Evolutionary conservation across 1,140 invertebrate genomes (phyloP).

Genomic region (Meloidogyne hapla): DNA sequence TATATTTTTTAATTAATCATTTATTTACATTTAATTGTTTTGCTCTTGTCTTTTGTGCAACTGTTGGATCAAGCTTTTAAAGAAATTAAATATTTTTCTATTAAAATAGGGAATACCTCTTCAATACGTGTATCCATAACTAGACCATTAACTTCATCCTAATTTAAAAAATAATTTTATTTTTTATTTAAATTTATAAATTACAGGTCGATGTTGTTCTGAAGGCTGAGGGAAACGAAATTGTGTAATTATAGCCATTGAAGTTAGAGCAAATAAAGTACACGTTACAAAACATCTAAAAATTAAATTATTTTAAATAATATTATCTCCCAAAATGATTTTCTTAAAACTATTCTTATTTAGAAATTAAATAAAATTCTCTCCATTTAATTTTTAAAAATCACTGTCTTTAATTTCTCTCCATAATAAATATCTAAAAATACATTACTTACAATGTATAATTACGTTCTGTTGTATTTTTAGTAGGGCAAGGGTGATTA

Average conservation of each 20-base stretch:
- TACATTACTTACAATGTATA: slow-evolving; percentile 82
- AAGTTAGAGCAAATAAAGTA: slow-evolving; percentile 90
- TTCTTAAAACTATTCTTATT: no score
- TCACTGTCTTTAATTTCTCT: no score
- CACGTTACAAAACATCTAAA: slow-evolving; percentile 80
- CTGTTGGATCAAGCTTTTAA: slow-evolving; percentile 57
- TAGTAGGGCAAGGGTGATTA: slow-evolving; percentile 77
- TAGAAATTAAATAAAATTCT: no score
- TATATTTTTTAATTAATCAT: background rate
- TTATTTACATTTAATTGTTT: slow-evolving; percentile 45
- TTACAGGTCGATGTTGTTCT: slow-evolving; percentile 50
- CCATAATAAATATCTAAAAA: background rate
- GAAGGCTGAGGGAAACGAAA: slow-evolving; percentile 66
- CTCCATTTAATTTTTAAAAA: no score
- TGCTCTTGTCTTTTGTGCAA: slow-evolving; percentile 61
- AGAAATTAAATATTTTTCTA: background rate
- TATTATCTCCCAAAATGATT: no score
- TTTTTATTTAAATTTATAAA: background rate
- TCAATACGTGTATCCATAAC: slow-evolving; percentile 64
- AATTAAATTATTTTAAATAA: background rate
- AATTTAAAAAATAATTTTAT: background rate
- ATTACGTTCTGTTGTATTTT: slow-evolving; percentile 88
- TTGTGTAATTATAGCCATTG: slow-evolving; percentile 79
- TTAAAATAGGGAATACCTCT: background rate
- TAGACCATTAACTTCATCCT: slow-evolving; percentile 51